A percentile compares a stretch with the other conserved stretches of the same genome.
phyloP scores from a whole-genome alignment of 1,140 invertebrate genomes.

The Ladona fulva region DNA sequence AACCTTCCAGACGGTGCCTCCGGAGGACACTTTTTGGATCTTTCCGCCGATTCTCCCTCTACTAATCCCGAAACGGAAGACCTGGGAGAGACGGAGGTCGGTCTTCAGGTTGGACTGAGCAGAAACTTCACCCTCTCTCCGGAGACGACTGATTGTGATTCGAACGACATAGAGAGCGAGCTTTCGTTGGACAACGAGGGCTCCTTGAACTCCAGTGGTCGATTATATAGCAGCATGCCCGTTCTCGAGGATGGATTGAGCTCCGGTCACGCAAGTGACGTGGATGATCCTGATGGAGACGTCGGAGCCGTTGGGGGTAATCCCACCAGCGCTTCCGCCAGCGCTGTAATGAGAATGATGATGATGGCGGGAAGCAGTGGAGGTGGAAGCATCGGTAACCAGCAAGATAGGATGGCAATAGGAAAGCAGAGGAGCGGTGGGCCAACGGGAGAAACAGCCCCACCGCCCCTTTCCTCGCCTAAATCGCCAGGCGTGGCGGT shows the following conservation, averaged over 20 bases:
- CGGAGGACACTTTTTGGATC: constrained; percentile 43
- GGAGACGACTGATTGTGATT: constrained; percentile 92
- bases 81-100: constrained; percentile 54
- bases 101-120: constrained; percentile 43
- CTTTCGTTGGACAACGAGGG: constrained; percentile 48
- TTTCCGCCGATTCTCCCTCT: constrained; percentile 49
- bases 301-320: constrained; percentile 13
- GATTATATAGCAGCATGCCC: constrained; percentile 70
- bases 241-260: constrained; percentile 90
- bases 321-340: constrained; percentile 6
- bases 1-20: constrained; percentile 32
- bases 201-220: constrained; percentile 31
- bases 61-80: constrained; percentile 48
- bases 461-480: constrained; percentile 14
- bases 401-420: constrained; percentile 24
- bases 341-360: neutral
- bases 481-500: constrained; percentile 17
- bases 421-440: constrained; percentile 18
- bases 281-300: constrained; percentile 41
- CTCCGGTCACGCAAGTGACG: constrained; percentile 84
- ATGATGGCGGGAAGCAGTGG: constrained; percentile 14
- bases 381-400: constrained; percentile 23
- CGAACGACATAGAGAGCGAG: constrained; percentile 77
- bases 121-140: constrained; percentile 83
- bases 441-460: constrained; percentile 17